Evolutionary conservation across 1,140 invertebrate species (phyloP).

Genomic region (Drosophila kohkoa): DNA sequence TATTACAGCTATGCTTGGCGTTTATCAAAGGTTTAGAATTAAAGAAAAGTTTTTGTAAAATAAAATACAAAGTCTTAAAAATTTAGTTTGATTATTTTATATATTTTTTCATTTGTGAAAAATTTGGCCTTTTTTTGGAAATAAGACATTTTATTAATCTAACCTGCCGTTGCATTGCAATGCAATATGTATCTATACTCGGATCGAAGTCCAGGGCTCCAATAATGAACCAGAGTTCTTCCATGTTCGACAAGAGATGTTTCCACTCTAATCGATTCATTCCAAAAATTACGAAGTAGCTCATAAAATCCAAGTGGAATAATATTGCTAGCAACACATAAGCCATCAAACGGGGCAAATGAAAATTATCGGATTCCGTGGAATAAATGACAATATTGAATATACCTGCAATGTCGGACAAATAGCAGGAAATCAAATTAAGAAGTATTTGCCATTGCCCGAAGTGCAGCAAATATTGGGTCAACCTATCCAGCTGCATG

Average conservation of each 20-base stretch:
- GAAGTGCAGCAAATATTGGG: slow-evolving; percentile 22
- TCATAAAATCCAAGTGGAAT: slow-evolving; percentile 13
- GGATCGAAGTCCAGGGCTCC: not conserved
- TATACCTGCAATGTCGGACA: slow-evolving; percentile 41
- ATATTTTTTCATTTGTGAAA: too few relatives aligned
- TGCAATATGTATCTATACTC: not conserved
- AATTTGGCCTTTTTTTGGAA: too few relatives aligned
- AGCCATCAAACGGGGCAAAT: too few relatives aligned
- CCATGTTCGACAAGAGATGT: not conserved
- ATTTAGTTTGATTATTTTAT: too few relatives aligned
- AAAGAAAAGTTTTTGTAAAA: too few relatives aligned
- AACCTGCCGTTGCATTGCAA: slow-evolving; percentile 46
- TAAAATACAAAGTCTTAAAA: too few relatives aligned
- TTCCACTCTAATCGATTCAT: slow-evolving; percentile 2
- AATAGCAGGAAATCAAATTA: slow-evolving; percentile 49
- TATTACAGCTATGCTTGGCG: too few relatives aligned
- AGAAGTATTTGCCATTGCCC: slow-evolving; percentile 54
- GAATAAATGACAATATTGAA: slow-evolving; percentile 55
- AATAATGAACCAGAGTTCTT: slow-evolving; percentile 13
- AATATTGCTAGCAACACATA: too few relatives aligned
- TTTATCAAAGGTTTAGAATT: too few relatives aligned
- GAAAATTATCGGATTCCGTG: slow-evolving; percentile 4
- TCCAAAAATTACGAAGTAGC: slow-evolving; percentile 20
- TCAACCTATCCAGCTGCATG: slow-evolving; percentile 32
- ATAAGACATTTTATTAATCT: not conserved